Percentiles rank a stretch among this genome's conserved stretches.
Conservation (phyloP, 2,113 vertebrate genomes). For the Xenopus tropicalis region UCB_Xtro_10.0 CM004444.2:54303001-54303500, state of each 20-base stretch:
- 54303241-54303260: background rate
- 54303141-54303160: no score
- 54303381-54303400: constrained; percentile 30
- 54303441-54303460: constrained; percentile 38
- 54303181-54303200: no score
- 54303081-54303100: no score
- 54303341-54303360: constrained; percentile 32
- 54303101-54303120: no score
- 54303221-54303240: no score
- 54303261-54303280: background rate
- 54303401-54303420: constrained; percentile 40
- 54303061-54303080: no score
- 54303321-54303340: constrained; percentile 37
- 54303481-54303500: constrained; percentile 38
- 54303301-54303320: constrained; percentile 41
- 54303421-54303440: constrained; percentile 43
- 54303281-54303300: constrained; percentile 30
- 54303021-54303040: no score
- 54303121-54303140: no score
- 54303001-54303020: no score
- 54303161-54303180: no score
- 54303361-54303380: constrained; percentile 18
- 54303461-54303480: constrained; percentile 11
- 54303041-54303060: no score
- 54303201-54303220: no score